Evolutionary conservation across 2,113 vertebrate species (phyloP), one percentile per base, ranked within the genome.

Genomic region (Micromys minutus): DNA sequence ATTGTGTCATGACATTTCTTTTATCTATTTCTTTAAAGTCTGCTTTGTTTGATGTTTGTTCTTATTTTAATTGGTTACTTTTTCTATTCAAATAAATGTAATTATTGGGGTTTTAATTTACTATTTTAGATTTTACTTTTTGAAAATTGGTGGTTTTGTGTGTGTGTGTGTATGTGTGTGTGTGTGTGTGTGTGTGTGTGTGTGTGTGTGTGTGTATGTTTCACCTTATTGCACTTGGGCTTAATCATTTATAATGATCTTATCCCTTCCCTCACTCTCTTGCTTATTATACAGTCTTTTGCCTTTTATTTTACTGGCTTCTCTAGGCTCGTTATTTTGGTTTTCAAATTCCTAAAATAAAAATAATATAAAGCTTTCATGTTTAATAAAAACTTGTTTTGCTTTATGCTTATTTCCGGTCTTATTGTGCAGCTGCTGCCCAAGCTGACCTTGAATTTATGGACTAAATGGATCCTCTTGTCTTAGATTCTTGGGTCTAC

Each of bases 41-140:
- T 90, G 59, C 47, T 83, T 83, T 89, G 47, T 67, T 94, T 90
- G 57, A 24, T 85, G 50, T 77, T 85, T 36, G 17, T 29, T 76
- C 50, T 71, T 65, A 63, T 67, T 94, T 76, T 85, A 85, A 65
- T n/a, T 86, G 84, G 36, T n/a, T 75, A 65, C 24, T 89, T 75
- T 84, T 31, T 75, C 15, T 24, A 69, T 65, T 90, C 83, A 65
- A 89, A 34, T 59, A 84, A 65, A 74, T 72, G 24, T 83, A 74
- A 75, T 89, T 86, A 69, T 90, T 94, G 90, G 31, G 17, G 12
- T 65, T 50, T 94, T 74, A 89, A 24, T 12, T 81, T 74, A 13
- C 39, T 9, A 13, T 84, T 36, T 94, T 93, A 59, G 52, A 57
- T 67, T 67, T 93, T 79, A 50, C 59, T 69, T 69, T 87, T 59